phyloP scores from a whole-genome alignment of 2,888 invertebrate species.

The Caenorhabditis becei region DNA sequence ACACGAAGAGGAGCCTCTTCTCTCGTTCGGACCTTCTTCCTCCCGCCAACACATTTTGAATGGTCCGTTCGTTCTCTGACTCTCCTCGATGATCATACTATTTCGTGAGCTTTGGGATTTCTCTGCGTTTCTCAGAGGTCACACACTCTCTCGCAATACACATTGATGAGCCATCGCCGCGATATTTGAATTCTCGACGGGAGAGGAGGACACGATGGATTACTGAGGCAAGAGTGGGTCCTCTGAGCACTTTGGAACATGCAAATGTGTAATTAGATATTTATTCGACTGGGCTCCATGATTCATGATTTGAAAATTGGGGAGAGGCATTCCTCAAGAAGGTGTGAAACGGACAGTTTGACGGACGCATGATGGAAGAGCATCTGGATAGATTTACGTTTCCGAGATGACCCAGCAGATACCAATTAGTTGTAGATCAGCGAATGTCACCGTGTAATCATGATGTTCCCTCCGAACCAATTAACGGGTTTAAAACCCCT shows the following conservation, averaged over 20 bases:
- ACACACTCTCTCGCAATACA: neutral
- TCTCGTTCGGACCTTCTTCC: conserved; percentile 12
- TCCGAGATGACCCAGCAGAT: neutral
- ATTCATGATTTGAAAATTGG: neutral
- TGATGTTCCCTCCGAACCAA: conserved; percentile 11
- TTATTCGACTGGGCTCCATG: neutral
- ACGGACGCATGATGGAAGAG: conserved; percentile 10
- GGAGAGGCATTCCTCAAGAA: neutral
- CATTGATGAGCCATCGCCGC: conserved; percentile 21
- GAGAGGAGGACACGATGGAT: conserved; percentile 8
- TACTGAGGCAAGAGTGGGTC: neutral
- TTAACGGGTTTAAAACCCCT: conserved; percentile 10
- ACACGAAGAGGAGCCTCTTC: conserved; percentile 9
- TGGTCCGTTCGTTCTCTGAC: conserved; percentile 27
- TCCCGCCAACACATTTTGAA: conserved; percentile 35
- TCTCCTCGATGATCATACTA: conserved; percentile 14
- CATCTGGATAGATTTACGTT: neutral
- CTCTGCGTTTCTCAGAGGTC: conserved; percentile 16
- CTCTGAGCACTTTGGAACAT: neutral
- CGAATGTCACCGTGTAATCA: neutral
- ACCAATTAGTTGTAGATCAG: conserved; percentile 5
- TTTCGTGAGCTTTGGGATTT: conserved; percentile 9
- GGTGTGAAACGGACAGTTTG: neutral
- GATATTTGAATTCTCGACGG: conserved; percentile 58
- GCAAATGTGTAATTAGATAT: neutral